phyloP scores from a whole-genome alignment of 1,140 invertebrate genomes.

The Zeugodacus cucurbitae region DNA sequence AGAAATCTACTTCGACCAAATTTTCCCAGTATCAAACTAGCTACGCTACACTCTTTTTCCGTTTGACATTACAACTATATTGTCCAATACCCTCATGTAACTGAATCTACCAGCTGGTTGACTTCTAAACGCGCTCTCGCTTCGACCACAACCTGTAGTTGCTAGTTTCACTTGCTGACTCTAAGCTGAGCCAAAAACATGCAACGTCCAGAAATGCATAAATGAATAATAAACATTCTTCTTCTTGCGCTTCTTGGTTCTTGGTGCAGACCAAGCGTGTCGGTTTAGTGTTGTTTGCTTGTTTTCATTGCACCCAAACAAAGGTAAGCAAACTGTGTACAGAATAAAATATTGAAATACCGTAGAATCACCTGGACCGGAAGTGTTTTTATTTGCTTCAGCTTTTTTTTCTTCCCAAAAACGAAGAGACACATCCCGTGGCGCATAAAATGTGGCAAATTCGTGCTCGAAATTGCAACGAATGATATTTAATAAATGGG shows the following conservation, averaged over 20 bases:
- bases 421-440: background rate
- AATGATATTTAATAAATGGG: background rate
- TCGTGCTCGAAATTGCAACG: background rate
- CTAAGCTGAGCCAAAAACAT: background rate
- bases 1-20: too few species aligned
- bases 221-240: background rate
- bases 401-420: background rate
- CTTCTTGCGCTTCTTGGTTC: background rate
- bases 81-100: too few species aligned
- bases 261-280: background rate
- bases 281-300: background rate
- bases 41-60: too few species aligned
- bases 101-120: background rate
- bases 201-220: constrained; percentile 4
- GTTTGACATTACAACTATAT: too few species aligned
- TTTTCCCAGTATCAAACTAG: too few species aligned
- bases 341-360: background rate
- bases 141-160: background rate
- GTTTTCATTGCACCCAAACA: background rate
- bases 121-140: background rate
- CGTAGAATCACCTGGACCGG: background rate
- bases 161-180: background rate
- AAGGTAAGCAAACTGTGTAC: background rate
- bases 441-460: background rate
- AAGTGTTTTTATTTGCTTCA: background rate